Conservation (phyloP, 2,797 vertebrate genomes). For the Rhinoraja longicauda region DNA sequence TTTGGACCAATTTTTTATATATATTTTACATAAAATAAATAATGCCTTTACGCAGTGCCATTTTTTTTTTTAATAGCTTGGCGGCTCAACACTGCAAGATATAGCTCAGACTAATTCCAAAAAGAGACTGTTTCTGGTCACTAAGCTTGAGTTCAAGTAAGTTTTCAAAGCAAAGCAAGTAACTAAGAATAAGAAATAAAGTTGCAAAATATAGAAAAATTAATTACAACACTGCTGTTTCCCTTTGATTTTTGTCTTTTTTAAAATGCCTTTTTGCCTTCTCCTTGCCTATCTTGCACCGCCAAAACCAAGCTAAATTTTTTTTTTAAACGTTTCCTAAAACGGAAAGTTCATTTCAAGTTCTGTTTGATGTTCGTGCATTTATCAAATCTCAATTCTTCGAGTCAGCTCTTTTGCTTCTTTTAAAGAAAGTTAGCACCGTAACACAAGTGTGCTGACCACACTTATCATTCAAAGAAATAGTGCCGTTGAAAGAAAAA, state of each 20-base stretch:
- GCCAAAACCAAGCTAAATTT: conserved; percentile 63
- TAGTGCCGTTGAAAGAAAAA: conserved; percentile 77
- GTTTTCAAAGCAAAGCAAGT: conserved; percentile 78
- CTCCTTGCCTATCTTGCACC: conserved; percentile 59
- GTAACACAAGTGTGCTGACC: conserved; percentile 82
- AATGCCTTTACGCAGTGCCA: conserved; percentile 89
- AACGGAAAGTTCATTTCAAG: conserved; percentile 90
- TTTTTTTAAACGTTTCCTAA: conserved; percentile 82
- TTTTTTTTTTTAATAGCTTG: conserved; percentile 69
- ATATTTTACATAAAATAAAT: conserved; percentile 86
- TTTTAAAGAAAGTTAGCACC: conserved; percentile 76
- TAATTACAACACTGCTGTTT: conserved; percentile 68
- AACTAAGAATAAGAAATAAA: conserved; percentile 86
- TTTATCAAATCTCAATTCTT: conserved; percentile 73
- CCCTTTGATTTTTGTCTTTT: conserved; percentile 63
- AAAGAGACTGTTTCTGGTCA: conserved; percentile 77
- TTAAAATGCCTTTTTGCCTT: conserved; percentile 69
- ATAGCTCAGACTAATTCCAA: conserved; percentile 75
- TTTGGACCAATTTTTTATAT: conserved; percentile 73
- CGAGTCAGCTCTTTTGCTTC: conserved; percentile 68
- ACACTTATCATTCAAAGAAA: conserved; percentile 83
- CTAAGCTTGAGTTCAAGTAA: conserved; percentile 79
- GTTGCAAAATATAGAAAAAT: conserved; percentile 51
- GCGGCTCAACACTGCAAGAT: conserved; percentile 64
- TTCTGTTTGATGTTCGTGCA: conserved; percentile 67